A percentile compares a stretch with the other conserved stretches of the same genome.
Evolutionary conservation across 2,888 invertebrate species (phyloP).

Genomic region (Nomada fabriciana): DNA sequence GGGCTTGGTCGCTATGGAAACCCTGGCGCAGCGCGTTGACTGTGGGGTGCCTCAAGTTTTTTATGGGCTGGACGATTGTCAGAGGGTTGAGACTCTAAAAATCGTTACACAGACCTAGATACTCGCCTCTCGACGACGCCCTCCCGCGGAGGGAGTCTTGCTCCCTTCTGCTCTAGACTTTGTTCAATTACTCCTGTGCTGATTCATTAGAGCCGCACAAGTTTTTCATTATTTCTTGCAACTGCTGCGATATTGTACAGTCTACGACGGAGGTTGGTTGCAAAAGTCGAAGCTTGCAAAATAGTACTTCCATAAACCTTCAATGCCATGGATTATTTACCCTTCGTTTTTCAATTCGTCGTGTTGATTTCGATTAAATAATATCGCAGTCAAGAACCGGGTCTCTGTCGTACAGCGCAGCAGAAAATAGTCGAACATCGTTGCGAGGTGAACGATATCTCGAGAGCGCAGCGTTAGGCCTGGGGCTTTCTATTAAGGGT

Average conservation of each 20-base stretch:
- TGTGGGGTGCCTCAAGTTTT: conserved; percentile 80
- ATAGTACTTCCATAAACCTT: no score
- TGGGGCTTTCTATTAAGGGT: neutral
- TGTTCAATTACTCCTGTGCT: conserved; percentile 38
- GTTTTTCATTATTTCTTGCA: conserved; percentile 2
- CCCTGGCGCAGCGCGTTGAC: conserved; percentile 73
- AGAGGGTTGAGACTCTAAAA: conserved; percentile 79
- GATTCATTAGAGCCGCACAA: neutral
- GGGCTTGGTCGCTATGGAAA: conserved; percentile 81
- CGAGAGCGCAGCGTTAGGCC: neutral
- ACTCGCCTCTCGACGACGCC: conserved; percentile 66
- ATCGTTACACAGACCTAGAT: conserved; percentile 82
- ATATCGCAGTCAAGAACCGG: no score
- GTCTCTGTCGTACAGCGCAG: no score
- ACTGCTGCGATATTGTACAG: neutral
- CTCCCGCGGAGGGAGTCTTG: conserved; percentile 32
- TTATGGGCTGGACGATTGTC: conserved; percentile 79
- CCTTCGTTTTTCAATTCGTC: no score
- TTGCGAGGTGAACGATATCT: no score
- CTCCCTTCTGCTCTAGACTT: conserved; percentile 48
- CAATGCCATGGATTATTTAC: no score
- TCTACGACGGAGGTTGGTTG: no score
- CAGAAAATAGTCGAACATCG: neutral
- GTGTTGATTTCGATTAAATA: no score
- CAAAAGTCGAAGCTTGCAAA: no score